Base-by-base conservation (phyloP, 2,113 vertebrate species). In the Thalassarche chlororhynchos region DNA sequence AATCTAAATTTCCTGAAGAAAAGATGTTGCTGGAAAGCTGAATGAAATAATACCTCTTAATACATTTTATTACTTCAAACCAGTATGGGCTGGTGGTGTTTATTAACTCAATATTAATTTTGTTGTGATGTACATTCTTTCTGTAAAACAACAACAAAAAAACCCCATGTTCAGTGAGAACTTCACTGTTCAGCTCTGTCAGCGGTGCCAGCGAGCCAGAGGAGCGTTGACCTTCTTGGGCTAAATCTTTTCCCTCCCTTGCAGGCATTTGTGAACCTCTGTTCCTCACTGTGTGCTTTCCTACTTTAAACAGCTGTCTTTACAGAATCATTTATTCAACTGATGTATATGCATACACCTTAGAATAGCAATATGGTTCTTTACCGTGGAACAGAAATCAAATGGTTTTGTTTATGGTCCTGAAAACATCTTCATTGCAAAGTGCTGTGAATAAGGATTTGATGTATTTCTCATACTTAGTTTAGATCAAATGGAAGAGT, bases 121-220 rank as follows among this genome's bases (percentile, higher is more conserved):
- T 80, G 47, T 60, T 38, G 60, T 26, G 16, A 42, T 13, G 20
- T 69, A 18, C 15, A 1, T 62, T 57, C 32, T 77, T 84, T 60
- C 46, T 84, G 6, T 78, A 28, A 54, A 60, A 51, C 55, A 58
- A 17, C 49, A 26, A 38, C 25, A 55, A 46, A 54, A 69, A 77
- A 17, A 0, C 0, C 11, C 5, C 9, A 2, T 1, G 4, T 38
- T 87, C 17, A 23, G 8, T 31, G 28, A 69, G 36, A 90, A 23
- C 12, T 31, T 74, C 16, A 6, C 31, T 6, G 2, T 77, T 60
- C 7, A 23, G 47, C 40, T 52, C 79, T 61, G 66, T 80, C 52
- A 51, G 55, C 70, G n/a, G 32, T 51, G 40, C 3, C 1, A 61
- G 36, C 1, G 10, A 80, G 23, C 12, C 11, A 7, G 10, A 24